Percentiles rank a stretch among this genome's conserved stretches.
These are phyloP conservation scores for Ceratitis capitata DNA, from an alignment of 1,140 invertebrate genomes.

Conservation along the genomic window DNA sequence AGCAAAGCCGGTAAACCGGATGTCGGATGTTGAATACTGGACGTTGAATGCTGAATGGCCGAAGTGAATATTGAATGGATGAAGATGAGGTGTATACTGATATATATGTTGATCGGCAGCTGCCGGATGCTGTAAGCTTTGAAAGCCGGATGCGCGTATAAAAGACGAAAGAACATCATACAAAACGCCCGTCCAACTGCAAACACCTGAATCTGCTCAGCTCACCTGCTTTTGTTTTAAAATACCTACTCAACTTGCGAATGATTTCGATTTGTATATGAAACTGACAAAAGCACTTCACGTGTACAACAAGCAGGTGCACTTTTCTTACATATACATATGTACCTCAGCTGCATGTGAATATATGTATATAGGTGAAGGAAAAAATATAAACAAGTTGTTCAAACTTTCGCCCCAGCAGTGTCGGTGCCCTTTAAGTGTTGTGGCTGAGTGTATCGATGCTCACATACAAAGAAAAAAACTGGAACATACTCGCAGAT, in stretches of 20 bases:
- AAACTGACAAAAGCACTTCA: neutral
- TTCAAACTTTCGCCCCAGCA: neutral
- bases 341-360: neutral
- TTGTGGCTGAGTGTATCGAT: neutral
- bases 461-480: too few relatives aligned
- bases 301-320: too few relatives aligned
- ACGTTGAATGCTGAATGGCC: neutral
- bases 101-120: neutral
- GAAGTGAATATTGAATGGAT: neutral
- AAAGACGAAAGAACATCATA: neutral
- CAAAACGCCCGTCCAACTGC: neutral
- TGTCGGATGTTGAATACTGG: constrained; percentile 8
- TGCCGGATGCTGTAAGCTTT: neutral
- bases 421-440: neutral
- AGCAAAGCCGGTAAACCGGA: constrained; percentile 15
- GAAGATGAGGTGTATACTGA: too few relatives aligned
- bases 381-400: neutral
- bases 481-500: too few relatives aligned
- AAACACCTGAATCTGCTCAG: neutral
- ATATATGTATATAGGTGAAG: neutral
- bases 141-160: constrained; percentile 18
- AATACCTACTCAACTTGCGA: neutral
- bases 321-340: neutral
- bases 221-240: too few relatives aligned
- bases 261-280: neutral